Percentiles rank a stretch among this genome's conserved stretches.
phyloP scores from a whole-genome alignment of 2,797 vertebrate genomes.

The Galago senegalensis region DNA sequence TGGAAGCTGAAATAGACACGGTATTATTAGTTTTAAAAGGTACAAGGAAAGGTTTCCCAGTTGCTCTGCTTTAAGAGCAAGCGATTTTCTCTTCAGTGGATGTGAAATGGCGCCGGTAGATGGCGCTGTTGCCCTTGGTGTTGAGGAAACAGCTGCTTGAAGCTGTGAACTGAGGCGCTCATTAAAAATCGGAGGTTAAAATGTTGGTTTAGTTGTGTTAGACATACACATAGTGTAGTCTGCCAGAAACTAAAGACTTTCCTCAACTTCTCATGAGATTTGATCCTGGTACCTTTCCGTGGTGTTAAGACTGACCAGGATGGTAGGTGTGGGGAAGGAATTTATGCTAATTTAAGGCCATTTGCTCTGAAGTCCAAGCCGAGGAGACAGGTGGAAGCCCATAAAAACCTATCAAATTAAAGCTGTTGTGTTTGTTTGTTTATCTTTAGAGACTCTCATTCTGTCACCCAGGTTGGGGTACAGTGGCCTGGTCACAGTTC shows the following conservation, averaged over 20 bases:
- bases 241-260: background rate
- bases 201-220: background rate
- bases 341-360: background rate
- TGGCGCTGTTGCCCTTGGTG: conserved; percentile 71
- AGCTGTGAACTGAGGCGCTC: background rate
- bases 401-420: background rate
- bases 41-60: background rate
- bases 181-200: background rate
- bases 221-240: background rate
- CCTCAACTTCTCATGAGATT: background rate
- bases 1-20: background rate
- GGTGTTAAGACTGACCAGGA: background rate
- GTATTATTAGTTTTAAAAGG: background rate
- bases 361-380: background rate
- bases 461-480: background rate
- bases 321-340: background rate
- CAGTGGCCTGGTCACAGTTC: background rate
- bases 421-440: too few relatives aligned
- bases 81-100: background rate
- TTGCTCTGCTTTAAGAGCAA: background rate
- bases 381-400: background rate
- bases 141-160: background rate
- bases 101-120: conserved; percentile 62
- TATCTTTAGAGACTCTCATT: background rate
- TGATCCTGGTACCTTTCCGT: background rate